These are phyloP conservation scores for Thecophora atra DNA, from an alignment of 2,888 invertebrate species.

Conservation along the genomic window DNA sequence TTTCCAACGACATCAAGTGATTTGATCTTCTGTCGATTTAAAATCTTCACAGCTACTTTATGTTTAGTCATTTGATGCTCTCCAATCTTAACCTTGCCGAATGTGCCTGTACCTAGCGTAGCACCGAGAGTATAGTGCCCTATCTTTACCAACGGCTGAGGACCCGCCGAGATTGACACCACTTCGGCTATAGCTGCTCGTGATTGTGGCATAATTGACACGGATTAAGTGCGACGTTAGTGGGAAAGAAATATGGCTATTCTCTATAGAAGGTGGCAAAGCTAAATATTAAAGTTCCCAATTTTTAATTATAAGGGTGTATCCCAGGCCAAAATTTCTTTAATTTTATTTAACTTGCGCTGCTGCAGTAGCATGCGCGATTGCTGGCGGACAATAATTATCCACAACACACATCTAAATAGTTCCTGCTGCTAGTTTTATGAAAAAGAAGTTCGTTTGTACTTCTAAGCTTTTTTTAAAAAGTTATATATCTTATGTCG, in stretches of 20 bases:
- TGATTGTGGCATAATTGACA: constrained; percentile 55
- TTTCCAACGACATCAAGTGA: constrained; percentile 99
- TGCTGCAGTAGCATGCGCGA: constrained; percentile 33
- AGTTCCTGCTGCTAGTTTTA: constrained; percentile 1
- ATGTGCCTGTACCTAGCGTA: constrained; percentile 93
- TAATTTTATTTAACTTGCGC: constrained; percentile 37
- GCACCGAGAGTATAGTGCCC: constrained; percentile 95
- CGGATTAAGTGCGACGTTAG: not conserved
- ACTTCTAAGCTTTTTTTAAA: not conserved
- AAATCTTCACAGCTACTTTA: constrained; percentile 98
- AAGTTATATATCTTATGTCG: constrained; percentile 20
- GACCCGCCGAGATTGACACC: constrained; percentile 62
- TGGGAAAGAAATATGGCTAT: not conserved
- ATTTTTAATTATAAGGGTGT: not conserved
- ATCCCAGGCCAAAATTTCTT: not conserved
- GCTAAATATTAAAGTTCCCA: no score
- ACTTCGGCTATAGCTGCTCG: constrained; percentile 56
- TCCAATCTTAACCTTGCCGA: constrained; percentile 99
- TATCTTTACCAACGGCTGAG: constrained; percentile 87
- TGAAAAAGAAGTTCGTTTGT: constrained; percentile 13
- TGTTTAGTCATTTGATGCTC: constrained; percentile 97
- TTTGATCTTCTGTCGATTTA: constrained; percentile 98
- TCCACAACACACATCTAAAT: constrained; percentile 50
- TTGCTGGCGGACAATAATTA: constrained; percentile 44
- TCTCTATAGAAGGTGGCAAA: no score